Evolutionary conservation across 2,113 vertebrate genomes (phyloP).

Genomic region (Atherinomorus stipes): DNA sequence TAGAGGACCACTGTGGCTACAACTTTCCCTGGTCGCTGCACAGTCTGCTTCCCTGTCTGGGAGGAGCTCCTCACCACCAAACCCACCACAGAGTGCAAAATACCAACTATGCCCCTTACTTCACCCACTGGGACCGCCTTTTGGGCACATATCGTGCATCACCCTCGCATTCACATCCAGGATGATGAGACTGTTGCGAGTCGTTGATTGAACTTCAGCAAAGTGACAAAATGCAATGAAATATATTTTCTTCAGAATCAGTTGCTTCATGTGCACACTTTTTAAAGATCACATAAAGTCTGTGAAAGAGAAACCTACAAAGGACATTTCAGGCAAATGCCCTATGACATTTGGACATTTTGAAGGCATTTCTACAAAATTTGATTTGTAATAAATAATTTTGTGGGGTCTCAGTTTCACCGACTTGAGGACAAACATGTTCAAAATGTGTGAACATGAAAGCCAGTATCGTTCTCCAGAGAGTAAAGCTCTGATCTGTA

Average conservation of each 20-base stretch:
- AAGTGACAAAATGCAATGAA: constrained; percentile 1
- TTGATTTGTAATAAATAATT: too few species aligned
- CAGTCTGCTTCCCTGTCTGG: constrained; percentile 76
- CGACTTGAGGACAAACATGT: too few species aligned
- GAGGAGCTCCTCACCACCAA: constrained; percentile 82
- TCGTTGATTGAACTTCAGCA: too few species aligned
- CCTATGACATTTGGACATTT: neutral
- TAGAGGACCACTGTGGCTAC: constrained; percentile 87
- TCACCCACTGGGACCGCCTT: constrained; percentile 84
- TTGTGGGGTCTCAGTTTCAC: too few species aligned
- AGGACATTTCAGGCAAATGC: too few species aligned
- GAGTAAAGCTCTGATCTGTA: too few species aligned
- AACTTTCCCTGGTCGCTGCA: constrained; percentile 82
- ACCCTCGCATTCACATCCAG: neutral
- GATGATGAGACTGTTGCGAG: neutral
- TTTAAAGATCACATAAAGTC: too few species aligned
- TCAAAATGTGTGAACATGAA: too few species aligned
- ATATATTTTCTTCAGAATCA: neutral
- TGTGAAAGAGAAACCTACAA: too few species aligned
- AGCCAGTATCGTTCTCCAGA: neutral
- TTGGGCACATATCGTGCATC: constrained; percentile 72
- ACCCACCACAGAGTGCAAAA: constrained; percentile 72
- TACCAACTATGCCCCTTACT: constrained; percentile 85
- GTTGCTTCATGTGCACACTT: neutral
- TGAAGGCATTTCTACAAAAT: neutral